phyloP scores from a whole-genome alignment of 2,888 invertebrate species.

The Geophilus truncorum region DNA sequence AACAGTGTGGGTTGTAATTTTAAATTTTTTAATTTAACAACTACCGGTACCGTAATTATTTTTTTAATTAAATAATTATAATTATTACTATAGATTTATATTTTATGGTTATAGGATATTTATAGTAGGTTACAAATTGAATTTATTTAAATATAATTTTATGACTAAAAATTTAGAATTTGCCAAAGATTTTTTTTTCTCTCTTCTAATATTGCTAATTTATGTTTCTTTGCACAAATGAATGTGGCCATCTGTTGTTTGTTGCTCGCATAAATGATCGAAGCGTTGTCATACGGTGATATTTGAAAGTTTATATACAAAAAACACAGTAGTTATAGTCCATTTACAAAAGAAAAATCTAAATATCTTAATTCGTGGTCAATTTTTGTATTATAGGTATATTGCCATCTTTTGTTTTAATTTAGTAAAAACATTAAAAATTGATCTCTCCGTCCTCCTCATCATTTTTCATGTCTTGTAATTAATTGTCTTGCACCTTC shows the following conservation, averaged over 20 bases:
- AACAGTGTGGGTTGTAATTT: not conserved
- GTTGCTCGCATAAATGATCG: not conserved
- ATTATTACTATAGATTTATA: not conserved
- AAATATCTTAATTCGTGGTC: not conserved
- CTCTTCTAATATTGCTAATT: not conserved
- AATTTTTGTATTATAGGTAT: not conserved
- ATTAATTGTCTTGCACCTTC: not conserved
- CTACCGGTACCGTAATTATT: no score
- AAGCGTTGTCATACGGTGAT: not conserved
- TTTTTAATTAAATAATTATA: not conserved
- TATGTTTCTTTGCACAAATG: not conserved
- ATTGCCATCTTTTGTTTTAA: not conserved
- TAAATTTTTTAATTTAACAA: not conserved
- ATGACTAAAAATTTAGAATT: not conserved
- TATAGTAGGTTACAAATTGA: not conserved
- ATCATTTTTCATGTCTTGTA: not conserved
- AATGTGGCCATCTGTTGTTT: not conserved
- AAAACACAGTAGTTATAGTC: slow-evolving; percentile 2
- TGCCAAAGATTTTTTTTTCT: not conserved
- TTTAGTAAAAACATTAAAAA: not conserved
- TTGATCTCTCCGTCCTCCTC: not conserved
- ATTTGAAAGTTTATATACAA: slow-evolving; percentile 11
- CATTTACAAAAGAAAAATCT: not conserved
- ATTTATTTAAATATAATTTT: not conserved
- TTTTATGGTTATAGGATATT: not conserved